Evolutionary conservation across 2,888 invertebrate genomes (phyloP).

Genomic region (Himalopsyche kuldschensis): DNA sequence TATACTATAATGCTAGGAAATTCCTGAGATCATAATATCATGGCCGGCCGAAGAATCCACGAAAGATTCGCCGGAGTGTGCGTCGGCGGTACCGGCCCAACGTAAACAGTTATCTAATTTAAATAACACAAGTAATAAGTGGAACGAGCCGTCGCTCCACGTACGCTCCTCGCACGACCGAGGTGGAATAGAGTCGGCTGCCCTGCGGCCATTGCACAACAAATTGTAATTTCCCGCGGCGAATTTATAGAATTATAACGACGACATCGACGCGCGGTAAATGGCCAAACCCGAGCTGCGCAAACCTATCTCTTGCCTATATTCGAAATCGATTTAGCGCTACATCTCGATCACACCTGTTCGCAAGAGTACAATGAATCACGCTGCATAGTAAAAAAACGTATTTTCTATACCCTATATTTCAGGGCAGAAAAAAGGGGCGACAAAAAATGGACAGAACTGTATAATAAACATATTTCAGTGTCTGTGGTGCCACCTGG

Average conservation of each 20-base stretch:
- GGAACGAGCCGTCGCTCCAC: constrained; percentile 21
- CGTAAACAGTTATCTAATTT: constrained; percentile 39
- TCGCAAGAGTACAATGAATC: too few species aligned
- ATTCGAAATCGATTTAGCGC: neutral
- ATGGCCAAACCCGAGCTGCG: neutral
- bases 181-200: neutral
- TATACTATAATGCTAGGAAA: too few species aligned
- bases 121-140: constrained; percentile 38
- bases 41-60: neutral
- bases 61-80: neutral
- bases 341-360: too few species aligned
- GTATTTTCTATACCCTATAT: too few species aligned
- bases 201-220: neutral
- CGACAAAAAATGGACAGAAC: too few species aligned
- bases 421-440: too few species aligned
- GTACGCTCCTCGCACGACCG: neutral
- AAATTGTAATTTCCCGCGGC: constrained; percentile 16
- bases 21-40: neutral
- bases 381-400: too few species aligned
- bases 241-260: constrained; percentile 15
- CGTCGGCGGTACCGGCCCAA: neutral
- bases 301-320: neutral
- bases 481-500: too few species aligned
- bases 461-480: too few species aligned
- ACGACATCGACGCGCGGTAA: constrained; percentile 16